Evolutionary conservation across 1,140 invertebrate genomes (phyloP), one percentile per base, ranked within the genome.

Genomic region (Formica selysi): DNA sequence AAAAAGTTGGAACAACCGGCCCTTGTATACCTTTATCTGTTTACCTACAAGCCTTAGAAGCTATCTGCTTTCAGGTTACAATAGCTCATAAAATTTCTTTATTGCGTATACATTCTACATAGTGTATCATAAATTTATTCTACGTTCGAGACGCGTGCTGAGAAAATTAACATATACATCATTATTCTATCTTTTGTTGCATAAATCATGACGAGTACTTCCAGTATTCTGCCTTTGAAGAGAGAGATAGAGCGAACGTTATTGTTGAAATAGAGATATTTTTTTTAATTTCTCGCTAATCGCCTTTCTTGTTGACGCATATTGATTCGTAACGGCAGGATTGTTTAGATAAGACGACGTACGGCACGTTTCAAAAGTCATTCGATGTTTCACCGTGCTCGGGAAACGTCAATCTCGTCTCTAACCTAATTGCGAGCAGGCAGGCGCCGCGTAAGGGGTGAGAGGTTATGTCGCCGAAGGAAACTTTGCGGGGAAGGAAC

Each of bases 401-500:
- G 65, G 16, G 2, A 44, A 44, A 44, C 16, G 11, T 81, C n/a
- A 59, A 59, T 71, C 32, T 29, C 62, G 54, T 65, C 16, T 19
- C 48, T 91, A 62, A 88, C 91, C 70, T 88, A 91, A 68, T 87
- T 81, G 76, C 57, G 62, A 81, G 59, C 84, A 22, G 22, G 22
- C 22, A 22, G 54, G 29, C 26, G 38, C 22, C 78, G 57, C 32
- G 64, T 81, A 76, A 86, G 87, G 71, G 22, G 10, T 8, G 16
- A 38, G 89, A 90, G 92, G 93, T 94, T 93, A 90, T 87, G 89
- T 91, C 85, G 70, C 64, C 54, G 81, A 59, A 74, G 61, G 68
- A 67, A 76, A 22, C 22, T 22, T 22, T 22, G 22, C 22, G 22
- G 0, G 22, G 22, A 22, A 22, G 22, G 22, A 22, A 22, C 22